Evolutionary conservation across 2,113 vertebrate genomes (phyloP).

Genomic region (Lynx canadensis): DNA sequence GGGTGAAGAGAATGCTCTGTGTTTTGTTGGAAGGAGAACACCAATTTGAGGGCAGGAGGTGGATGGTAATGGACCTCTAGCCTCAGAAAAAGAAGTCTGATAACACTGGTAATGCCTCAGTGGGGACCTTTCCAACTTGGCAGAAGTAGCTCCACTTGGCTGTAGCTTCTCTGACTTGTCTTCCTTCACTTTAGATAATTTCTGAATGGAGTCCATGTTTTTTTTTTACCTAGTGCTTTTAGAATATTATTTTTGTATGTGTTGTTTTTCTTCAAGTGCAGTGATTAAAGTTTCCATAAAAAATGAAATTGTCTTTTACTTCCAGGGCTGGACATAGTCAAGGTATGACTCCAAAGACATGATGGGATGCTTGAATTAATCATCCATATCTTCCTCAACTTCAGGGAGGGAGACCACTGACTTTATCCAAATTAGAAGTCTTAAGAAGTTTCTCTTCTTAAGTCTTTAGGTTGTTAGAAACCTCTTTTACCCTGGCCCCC

Average conservation of each 20-base stretch:
- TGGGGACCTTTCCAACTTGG: conserved; percentile 79
- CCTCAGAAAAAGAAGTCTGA: conserved; percentile 91
- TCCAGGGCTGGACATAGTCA: conserved; percentile 90
- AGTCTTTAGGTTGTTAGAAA: conserved; percentile 74
- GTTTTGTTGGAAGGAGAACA: conserved; percentile 88
- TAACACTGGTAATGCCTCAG: conserved; percentile 86
- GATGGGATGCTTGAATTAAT: conserved; percentile 87
- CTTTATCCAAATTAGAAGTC: conserved; percentile 59
- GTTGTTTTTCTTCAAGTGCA: conserved; percentile 52
- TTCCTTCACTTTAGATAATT: conserved; percentile 67
- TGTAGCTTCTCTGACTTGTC: conserved; percentile 74
- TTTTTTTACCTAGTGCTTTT: conserved; percentile 72
- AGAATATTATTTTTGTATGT: conserved; percentile 77
- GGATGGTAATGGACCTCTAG: conserved; percentile 92
- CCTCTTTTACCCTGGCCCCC: conserved; percentile 82
- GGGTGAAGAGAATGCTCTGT: conserved; percentile 88
- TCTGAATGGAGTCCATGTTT: neutral
- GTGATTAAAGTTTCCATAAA: conserved; percentile 63
- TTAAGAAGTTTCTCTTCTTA: conserved; percentile 72
- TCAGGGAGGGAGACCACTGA: neutral
- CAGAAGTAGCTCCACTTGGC: conserved; percentile 10
- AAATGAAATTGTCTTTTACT: conserved; percentile 82
- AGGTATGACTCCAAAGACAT: conserved; percentile 95
- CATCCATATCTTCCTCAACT: conserved; percentile 83
- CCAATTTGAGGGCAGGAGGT: conserved; percentile 89